Base-by-base conservation (phyloP, 2,797 vertebrate genomes). In the Moxostoma hubbsi region DNA sequence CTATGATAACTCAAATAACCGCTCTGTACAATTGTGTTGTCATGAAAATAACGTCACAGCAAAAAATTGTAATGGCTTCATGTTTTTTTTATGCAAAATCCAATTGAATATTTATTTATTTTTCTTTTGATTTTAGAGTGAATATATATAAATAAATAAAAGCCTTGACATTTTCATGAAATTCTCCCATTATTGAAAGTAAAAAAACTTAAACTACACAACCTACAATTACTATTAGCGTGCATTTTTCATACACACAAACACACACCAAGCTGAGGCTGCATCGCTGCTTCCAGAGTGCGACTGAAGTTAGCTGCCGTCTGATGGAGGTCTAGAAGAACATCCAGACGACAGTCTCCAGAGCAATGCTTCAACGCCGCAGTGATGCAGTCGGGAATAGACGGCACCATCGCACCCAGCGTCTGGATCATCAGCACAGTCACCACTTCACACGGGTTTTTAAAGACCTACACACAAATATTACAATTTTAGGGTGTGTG, bases 361-460 rank as follows among this genome's bases (percentile, higher is more conserved):
- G 93, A 88, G 0, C 90, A 88, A 2, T 89, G 90, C 81, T 97
- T 96, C 92, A 98, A 66, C 5, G 92, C 89, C 0, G 93, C 86
- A 81, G 91, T 88, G 55, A 99, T 92, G 88, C 96, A 98, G 81
- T 94, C 85, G 0, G 97, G 95, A 83, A 98, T 91, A 24, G 97
- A 96, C 0, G 98, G 98, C 10, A 95, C 93, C 95, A 98, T 89
- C 0, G 96, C 95, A 2, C 94, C 93, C 82, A 99, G 91, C 0
- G 94, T 97, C 81, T 99, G 98, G 80, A 98, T 96, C 91, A 98
- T 89, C 92, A 99, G 82, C 54, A 99, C 97, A 0, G 96, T 98
- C 90, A 98, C 96, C 62, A 99, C 91, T 63, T 99, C 97, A 0
- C 95, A 94, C 0, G 98, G 96, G 83, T 96, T 98, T 92, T 87